phyloP scores from a whole-genome alignment of 1,140 invertebrate species.

The Drosophila ananassae region DNA sequence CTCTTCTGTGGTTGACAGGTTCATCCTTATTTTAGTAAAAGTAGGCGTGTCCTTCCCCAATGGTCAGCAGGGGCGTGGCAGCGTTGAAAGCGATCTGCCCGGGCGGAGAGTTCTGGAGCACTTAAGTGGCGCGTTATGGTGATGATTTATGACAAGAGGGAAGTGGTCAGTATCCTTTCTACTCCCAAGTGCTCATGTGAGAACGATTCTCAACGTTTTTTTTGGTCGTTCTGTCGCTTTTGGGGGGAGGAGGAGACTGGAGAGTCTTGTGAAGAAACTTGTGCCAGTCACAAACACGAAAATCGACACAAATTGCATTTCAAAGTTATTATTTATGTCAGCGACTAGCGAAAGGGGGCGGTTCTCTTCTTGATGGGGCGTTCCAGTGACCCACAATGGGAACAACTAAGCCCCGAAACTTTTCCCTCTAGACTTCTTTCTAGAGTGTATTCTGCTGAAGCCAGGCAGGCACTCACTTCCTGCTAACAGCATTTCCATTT shows the following conservation, averaged over 20 bases:
- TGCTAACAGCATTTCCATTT: slow-evolving; percentile 74
- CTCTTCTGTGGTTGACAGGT: slow-evolving; percentile 62
- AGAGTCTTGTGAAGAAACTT: slow-evolving; percentile 32
- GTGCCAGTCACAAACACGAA: slow-evolving; percentile 51
- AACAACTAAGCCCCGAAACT: slow-evolving; percentile 16
- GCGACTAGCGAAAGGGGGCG: slow-evolving; percentile 34
- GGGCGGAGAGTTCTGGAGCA: slow-evolving; percentile 70
- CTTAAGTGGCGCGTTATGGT: slow-evolving; percentile 79
- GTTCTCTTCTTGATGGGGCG: not conserved
- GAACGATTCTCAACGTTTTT: not conserved
- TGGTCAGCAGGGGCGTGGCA: slow-evolving; percentile 65
- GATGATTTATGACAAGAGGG: slow-evolving; percentile 75
- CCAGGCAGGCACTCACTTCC: slow-evolving; percentile 42
- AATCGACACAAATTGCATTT: slow-evolving; percentile 79
- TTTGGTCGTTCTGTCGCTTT: slow-evolving; percentile 6
- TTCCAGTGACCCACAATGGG: slow-evolving; percentile 23
- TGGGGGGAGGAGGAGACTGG: not conserved
- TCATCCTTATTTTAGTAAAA: slow-evolving; percentile 41
- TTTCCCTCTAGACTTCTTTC: not conserved
- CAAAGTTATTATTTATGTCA: slow-evolving; percentile 76
- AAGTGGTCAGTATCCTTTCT: slow-evolving; percentile 36
- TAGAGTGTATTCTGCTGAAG: not conserved
- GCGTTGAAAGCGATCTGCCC: slow-evolving; percentile 28
- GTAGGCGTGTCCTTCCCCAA: slow-evolving; percentile 49
- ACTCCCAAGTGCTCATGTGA: slow-evolving; percentile 22